phyloP scores from a whole-genome alignment of 2,888 invertebrate genomes.

The Chorisops tibialis region DNA sequence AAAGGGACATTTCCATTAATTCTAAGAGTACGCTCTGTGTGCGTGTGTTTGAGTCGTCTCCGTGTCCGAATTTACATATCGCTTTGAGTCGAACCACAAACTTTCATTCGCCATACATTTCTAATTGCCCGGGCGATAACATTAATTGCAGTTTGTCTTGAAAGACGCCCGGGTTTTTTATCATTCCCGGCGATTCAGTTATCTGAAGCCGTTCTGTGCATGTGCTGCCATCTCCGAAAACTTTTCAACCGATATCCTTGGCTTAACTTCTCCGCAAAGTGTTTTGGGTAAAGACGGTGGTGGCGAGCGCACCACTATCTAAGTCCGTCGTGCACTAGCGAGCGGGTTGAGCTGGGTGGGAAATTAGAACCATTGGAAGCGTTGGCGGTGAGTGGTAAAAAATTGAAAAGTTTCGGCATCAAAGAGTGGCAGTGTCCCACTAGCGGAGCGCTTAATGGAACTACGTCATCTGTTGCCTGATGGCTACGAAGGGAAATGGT shows the following conservation, averaged over 20 bases:
- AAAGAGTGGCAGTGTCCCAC: background rate
- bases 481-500: background rate
- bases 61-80: conserved; percentile 15
- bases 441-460: conserved; percentile 1
- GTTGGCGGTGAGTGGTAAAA: background rate
- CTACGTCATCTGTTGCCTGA: conserved; percentile 12
- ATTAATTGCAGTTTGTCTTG: conserved; percentile 18
- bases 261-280: conserved; percentile 1
- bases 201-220: conserved; percentile 16
- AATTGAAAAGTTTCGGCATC: background rate
- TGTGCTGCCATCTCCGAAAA: conserved; percentile 12
- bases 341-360: background rate
- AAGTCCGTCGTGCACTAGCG: background rate
- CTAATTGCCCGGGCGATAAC: conserved; percentile 17
- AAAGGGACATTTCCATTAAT: conserved; percentile 12
- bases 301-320: background rate
- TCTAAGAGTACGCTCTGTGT: background rate
- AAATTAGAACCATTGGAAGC: background rate
- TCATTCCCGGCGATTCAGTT: conserved; percentile 10
- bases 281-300: conserved; percentile 6
- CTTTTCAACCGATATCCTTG: background rate
- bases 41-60: too few species aligned
- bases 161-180: conserved; percentile 1
- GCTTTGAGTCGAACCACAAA: background rate
- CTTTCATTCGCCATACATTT: background rate